Base-by-base conservation (phyloP, 2,888 invertebrate genomes). In the Drosophila fungiperda region DNA sequence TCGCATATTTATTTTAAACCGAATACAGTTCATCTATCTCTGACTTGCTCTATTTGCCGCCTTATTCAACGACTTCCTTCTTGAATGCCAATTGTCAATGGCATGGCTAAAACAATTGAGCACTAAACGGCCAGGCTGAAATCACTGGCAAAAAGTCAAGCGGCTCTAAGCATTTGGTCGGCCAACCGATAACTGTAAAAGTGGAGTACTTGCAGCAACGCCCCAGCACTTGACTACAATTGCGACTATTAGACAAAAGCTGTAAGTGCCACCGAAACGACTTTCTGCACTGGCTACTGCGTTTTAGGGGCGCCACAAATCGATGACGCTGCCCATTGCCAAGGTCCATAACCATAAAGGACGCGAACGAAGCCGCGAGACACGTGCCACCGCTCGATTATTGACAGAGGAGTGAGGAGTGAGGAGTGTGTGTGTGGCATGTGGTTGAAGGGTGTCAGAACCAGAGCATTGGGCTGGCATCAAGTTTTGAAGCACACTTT, bases 211-310 rank as follows among this genome's bases (percentile, higher is more conserved):
- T 57, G 42, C 50, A 53, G 64, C 60, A 55, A 76, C 83, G 78
- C 72, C 78, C 82, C 42, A 40, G 58, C 75, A 82, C 82, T 83
- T 75, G 73, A 64, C 78, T 62, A 73, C 81, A 83, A 82, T 82
- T 83, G 84, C 84, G 72, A 68, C 82, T 81, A 78, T 83, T 83
- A 78, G 65, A 66, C 60, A 61, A 74, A 72, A 65, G 65, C 62
- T 45, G 65, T 71, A 63, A 64, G 60, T 59, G 64, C 38, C 38
- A 60, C 55, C 63, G 67, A 60, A 61, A 69, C 23, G 68, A 55
- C 55, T 55, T 55, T 55, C 52, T 53, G 61, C 60, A 61, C 60
- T 42, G 50, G 38, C 50, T 50, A 36, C 29, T 26, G 32, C 45
- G 48, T 36, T 45, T 35, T 45, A 26, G 36, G 20, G 29, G 32